Evolutionary conservation across 2,797 vertebrate species (phyloP).

Genomic region (Aselliscus stoliczkanus): DNA sequence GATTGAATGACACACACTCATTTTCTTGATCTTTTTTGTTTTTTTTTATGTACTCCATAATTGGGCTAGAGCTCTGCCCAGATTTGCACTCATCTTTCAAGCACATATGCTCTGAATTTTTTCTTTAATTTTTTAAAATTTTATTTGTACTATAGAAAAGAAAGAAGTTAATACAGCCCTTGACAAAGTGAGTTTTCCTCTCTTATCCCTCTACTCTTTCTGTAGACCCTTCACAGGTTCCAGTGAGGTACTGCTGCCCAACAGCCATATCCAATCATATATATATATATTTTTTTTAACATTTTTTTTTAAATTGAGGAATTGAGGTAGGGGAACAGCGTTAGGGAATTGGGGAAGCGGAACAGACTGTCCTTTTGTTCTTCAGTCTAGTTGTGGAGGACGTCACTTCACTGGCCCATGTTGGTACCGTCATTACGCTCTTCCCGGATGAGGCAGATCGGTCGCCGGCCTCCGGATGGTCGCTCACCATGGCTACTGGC

Average conservation of each 20-base stretch:
- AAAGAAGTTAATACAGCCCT: not conserved
- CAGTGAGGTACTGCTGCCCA: not conserved
- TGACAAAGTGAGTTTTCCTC: not conserved
- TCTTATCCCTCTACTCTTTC: not conserved
- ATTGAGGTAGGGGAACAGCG: too few relatives aligned
- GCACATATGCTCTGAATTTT: not conserved
- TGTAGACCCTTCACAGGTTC: not conserved
- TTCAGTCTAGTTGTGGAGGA: too few relatives aligned
- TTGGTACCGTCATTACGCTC: too few relatives aligned
- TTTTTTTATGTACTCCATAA: too few relatives aligned
- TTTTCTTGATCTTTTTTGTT: not conserved
- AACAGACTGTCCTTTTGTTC: too few relatives aligned
- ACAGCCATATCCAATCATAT: not conserved
- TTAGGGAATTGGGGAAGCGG: too few relatives aligned
- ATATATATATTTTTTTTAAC: too few relatives aligned
- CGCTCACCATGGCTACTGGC: too few relatives aligned
- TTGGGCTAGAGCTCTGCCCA: not conserved
- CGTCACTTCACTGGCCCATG: too few relatives aligned
- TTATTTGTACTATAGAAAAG: not conserved
- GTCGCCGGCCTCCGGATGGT: too few relatives aligned
- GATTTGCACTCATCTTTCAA: not conserved
- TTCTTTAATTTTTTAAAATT: not conserved
- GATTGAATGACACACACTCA: fast-evolving
- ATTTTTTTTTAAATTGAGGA: too few relatives aligned
- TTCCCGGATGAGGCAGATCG: too few relatives aligned